A percentile compares a stretch with the other conserved stretches of the same genome.
These are phyloP conservation scores for Alentia gelatinosa DNA, from an alignment of 2,888 invertebrate species.

Conservation along the genomic window DNA sequence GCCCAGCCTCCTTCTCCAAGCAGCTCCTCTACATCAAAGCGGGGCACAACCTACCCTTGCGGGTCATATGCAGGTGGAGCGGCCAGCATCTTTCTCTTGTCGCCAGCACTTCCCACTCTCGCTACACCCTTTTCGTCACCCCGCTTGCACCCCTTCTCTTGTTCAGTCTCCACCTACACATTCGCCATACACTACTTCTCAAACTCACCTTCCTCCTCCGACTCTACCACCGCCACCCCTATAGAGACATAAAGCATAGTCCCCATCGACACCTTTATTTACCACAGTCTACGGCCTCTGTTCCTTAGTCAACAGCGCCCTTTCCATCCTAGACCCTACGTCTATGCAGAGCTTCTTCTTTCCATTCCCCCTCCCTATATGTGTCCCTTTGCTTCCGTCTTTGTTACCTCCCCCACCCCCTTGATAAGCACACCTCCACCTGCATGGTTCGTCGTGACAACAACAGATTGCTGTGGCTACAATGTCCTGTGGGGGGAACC, in stretches of 20 bases:
- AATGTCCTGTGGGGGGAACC: background rate
- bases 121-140: background rate
- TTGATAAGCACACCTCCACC: no score
- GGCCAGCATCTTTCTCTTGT: background rate
- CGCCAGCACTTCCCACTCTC: background rate
- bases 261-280: background rate
- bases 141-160: background rate
- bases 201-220: background rate
- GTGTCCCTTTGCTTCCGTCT: no score
- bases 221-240: background rate
- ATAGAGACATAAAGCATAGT: background rate
- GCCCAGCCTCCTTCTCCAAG: background rate
- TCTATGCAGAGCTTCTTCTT: no score
- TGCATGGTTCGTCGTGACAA: background rate
- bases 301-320: no score
- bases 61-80: slow-evolving; percentile 14
- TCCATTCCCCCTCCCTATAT: no score
- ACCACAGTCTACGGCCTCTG: background rate
- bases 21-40: background rate
- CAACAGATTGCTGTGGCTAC: background rate
- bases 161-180: background rate
- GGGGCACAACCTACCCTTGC: background rate
- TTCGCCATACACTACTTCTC: background rate
- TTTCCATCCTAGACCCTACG: no score
- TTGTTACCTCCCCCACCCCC: no score